Evolutionary conservation across 2,888 invertebrate species (phyloP).

Genomic region (Caenorhabditis parvicauda): DNA sequence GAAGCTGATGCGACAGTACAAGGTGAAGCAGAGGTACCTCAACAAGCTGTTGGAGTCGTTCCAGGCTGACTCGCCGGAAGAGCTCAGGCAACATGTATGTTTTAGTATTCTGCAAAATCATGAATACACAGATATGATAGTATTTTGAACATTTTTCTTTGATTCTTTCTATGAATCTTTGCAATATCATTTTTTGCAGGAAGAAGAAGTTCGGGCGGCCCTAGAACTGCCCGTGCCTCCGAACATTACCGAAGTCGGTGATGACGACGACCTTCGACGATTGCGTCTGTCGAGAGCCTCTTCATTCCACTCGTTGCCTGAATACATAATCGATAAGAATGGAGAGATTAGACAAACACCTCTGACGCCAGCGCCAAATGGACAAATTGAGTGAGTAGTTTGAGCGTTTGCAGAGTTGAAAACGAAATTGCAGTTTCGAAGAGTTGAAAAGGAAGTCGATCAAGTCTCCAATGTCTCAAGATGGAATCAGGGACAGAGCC

Average conservation of each 20-base stretch:
- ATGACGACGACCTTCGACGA: conserved; percentile 1
- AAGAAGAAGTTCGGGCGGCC: conserved; percentile 52
- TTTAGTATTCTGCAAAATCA: not conserved
- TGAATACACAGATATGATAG: not conserved
- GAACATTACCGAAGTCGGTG: conserved; percentile 14
- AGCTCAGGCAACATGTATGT: conserved; percentile 39
- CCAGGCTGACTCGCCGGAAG: conserved; percentile 44
- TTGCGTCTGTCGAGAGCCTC: conserved; percentile 42
- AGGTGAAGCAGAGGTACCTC: conserved; percentile 54
- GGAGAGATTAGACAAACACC: too few species aligned
- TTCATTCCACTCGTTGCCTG: conserved; percentile 59
- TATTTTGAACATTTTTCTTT: not conserved
- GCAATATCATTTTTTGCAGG: conserved; percentile 26
- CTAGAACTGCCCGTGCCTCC: conserved; percentile 47
- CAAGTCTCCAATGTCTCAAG: too few species aligned
- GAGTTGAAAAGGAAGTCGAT: too few species aligned
- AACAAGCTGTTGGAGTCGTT: conserved; percentile 58
- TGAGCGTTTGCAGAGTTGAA: too few species aligned
- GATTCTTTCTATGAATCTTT: too few species aligned
- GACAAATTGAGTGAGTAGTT: too few species aligned
- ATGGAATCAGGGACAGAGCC: too few species aligned
- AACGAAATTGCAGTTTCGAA: too few species aligned
- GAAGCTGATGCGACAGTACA: conserved; percentile 61
- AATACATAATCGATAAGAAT: conserved; percentile 54
- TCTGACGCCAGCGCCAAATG: too few species aligned